These are phyloP conservation scores for Cathartes aura DNA, from an alignment of 2,113 vertebrate genomes.

Conservation along the genomic window DNA sequence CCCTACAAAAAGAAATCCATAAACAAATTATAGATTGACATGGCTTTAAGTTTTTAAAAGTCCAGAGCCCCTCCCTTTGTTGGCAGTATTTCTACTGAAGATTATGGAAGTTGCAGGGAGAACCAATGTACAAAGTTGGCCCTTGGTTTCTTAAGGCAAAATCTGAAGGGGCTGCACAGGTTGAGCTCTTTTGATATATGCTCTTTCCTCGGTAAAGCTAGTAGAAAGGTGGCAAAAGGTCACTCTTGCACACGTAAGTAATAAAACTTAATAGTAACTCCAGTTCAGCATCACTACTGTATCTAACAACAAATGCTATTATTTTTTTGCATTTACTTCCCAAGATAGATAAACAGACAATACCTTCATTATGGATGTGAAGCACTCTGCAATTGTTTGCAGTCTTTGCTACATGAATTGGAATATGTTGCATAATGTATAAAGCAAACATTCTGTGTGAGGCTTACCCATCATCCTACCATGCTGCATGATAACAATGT, in stretches of 20 bases:
- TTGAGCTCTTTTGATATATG: background rate
- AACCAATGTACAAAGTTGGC: background rate
- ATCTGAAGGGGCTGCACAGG: background rate
- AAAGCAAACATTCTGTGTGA: constrained; percentile 22
- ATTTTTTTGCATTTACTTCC: background rate
- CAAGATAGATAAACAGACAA: background rate
- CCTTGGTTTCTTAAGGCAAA: background rate
- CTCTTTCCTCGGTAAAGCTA: background rate
- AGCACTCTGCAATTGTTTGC: background rate
- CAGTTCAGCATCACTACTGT: background rate
- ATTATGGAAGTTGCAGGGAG: accelerated
- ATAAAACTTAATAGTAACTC: background rate
- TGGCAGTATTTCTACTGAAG: background rate
- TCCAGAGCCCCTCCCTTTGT: background rate
- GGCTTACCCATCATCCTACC: constrained; percentile 88
- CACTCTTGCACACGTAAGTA: background rate
- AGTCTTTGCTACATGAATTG: background rate
- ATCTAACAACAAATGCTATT: background rate
- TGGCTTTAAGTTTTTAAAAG: background rate
- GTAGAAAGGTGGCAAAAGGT: background rate
- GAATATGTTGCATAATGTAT: background rate
- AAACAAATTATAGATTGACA: background rate
- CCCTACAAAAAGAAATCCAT: background rate
- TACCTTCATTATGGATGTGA: background rate
- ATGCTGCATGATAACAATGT: constrained; percentile 81